Percentiles rank a stretch among this genome's conserved stretches.
These are phyloP conservation scores for Tipula unca DNA, from an alignment of 2,888 invertebrate species.

Conservation along the genomic window DNA sequence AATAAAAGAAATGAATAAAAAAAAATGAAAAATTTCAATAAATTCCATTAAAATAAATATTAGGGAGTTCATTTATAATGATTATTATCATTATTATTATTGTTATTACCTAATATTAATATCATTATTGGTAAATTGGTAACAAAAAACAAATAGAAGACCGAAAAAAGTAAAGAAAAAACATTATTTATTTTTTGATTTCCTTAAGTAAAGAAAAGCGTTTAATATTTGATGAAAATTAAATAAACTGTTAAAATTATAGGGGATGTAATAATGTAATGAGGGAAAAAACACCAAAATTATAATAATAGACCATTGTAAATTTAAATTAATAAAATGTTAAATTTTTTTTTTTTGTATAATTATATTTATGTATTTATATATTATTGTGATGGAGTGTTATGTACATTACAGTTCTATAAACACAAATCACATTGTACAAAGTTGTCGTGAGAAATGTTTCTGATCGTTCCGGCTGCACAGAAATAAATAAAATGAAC, in stretches of 20 bases:
- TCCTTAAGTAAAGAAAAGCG: not conserved
- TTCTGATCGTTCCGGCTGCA: no score
- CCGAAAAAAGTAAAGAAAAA: not conserved
- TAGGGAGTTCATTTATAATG: no score
- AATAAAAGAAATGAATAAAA: no score
- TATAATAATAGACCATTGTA: not conserved
- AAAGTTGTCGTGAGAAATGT: no score
- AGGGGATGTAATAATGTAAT: not conserved
- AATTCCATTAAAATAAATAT: no score
- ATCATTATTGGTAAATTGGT: constrained; percentile 8
- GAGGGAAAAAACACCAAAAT: not conserved
- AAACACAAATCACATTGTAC: not conserved
- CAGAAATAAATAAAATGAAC: no score
- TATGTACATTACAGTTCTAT: not conserved
- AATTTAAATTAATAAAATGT: not conserved
- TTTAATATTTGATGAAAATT: not conserved
- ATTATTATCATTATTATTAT: not conserved
- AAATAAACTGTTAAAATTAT: not conserved
- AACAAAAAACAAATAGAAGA: not conserved
- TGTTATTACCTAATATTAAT: not conserved
- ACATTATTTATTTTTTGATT: not conserved
- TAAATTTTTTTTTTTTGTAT: not conserved
- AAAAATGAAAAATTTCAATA: no score
- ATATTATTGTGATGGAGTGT: not conserved
- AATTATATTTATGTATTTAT: not conserved